Conservation (phyloP, 2,113 vertebrate genomes). For the Phylloscopus trochiloides region DNA sequence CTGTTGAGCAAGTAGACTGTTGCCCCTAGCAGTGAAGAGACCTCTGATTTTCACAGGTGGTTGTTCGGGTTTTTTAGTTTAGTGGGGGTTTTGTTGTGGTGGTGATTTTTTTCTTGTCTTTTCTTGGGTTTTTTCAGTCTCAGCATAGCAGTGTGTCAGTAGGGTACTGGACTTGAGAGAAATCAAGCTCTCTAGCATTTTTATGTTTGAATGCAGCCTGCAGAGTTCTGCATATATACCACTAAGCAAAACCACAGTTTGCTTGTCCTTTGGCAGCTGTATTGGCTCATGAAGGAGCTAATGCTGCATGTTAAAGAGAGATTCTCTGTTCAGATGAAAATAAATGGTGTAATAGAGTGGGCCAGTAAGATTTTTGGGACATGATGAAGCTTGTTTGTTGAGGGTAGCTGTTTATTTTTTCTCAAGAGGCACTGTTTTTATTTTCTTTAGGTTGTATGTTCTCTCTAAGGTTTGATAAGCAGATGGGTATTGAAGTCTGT, state of each 20-base stretch:
- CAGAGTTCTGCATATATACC: not conserved
- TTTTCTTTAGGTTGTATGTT: not conserved
- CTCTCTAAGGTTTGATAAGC: not conserved
- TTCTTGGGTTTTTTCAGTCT: not conserved
- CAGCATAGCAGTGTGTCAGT: not conserved
- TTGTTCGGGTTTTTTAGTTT: not conserved
- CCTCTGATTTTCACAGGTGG: not conserved
- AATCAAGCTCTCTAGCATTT: not conserved
- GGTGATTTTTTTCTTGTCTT: not conserved
- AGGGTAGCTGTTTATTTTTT: not conserved
- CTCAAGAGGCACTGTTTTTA: not conserved
- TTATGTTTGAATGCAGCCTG: not conserved
- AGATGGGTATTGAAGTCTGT: not conserved
- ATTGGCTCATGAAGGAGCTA: not conserved
- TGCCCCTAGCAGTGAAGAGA: not conserved
- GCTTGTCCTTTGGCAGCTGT: not conserved
- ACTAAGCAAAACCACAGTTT: not conserved
- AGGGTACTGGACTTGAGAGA: not conserved
- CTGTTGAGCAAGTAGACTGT: not conserved
- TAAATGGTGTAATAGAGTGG: not conserved
- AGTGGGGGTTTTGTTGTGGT: not conserved
- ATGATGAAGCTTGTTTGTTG: not conserved
- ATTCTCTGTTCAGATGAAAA: not conserved
- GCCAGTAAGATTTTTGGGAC: not conserved
- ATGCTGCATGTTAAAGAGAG: not conserved